Evolutionary conservation across 2,888 invertebrate genomes (phyloP), one percentile per base, ranked within the genome.

Genomic region (Mythimna albipuncta): DNA sequence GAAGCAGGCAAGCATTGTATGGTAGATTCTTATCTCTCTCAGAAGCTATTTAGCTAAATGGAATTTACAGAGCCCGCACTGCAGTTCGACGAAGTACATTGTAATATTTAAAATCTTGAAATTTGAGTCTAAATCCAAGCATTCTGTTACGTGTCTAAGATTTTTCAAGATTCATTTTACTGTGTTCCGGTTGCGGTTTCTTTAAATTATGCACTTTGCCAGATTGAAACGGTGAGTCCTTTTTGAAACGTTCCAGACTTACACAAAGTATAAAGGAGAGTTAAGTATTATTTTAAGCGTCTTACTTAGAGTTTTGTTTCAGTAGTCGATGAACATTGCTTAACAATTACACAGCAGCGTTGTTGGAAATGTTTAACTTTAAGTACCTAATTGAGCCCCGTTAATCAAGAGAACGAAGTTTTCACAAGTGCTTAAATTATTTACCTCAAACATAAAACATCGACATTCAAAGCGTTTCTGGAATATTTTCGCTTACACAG

Each of bases 21-120:
- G 95, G 94, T 93, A 95, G 96, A 96, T 96, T 94, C 94, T 95
- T 96, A 96, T 96, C 96, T 96, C 88, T 91, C 94, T 92, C 92
- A 93, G 95, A 96, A 96, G 95, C 96, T 96, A 96, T 96, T 96
- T 96, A 96, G 94, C 95, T 95, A 95, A 96, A 96, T 96, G 95
- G 96, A 96, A 96, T 96, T 96, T 96, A 96, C 95, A 94, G 93
- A 95, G 94, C 94, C 95, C 93, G 95, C 95, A 95, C 93, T 96
- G 96, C 96, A 96, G 95, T 96, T 95, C 95, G 94, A 94, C 94
- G 92, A 93, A 94, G 94, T 95, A 95, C 94, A 95, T 91, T 94
- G 95, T 94, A 94, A 96, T 96, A 96, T 96, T 96, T 95, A 96
- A 96, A 95, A 95, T 94, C 93, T 93, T 88, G 92, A 95, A 95